phyloP scores from a whole-genome alignment of 2,797 vertebrate species.

The Fratercula arctica region DNA sequence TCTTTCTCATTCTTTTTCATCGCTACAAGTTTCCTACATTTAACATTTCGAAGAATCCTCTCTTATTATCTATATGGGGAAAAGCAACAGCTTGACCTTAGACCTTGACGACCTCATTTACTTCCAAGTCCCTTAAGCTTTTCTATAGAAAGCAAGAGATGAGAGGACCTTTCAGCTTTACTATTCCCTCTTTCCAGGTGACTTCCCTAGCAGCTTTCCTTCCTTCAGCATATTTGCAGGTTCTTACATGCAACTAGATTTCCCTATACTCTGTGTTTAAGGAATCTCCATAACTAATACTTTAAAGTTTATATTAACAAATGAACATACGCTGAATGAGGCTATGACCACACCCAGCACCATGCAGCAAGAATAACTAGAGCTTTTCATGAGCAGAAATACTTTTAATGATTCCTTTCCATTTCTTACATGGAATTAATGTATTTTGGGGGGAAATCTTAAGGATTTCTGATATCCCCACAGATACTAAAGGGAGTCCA shows the following conservation, averaged over 20 bases:
- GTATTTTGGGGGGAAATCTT: background rate
- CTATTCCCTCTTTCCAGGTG: background rate
- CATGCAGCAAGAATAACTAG: background rate
- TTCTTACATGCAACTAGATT: background rate
- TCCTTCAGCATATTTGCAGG: background rate
- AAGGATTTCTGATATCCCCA: background rate
- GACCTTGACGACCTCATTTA: background rate
- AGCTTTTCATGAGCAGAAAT: background rate
- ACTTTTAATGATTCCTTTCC: background rate
- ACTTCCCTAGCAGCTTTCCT: background rate
- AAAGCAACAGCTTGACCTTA: background rate
- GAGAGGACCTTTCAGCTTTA: background rate
- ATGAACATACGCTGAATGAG: background rate
- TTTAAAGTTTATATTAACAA: background rate
- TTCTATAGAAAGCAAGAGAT: background rate
- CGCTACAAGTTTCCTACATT: background rate
- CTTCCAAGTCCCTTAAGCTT: background rate
- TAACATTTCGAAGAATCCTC: background rate
- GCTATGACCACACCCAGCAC: background rate
- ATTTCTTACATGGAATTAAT: background rate
- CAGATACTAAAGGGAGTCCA: background rate
- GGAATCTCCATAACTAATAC: accelerated
- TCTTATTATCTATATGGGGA: background rate
- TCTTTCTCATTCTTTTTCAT: background rate
- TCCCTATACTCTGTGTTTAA: background rate